Percentiles rank a stretch among this genome's conserved stretches.
Evolutionary conservation across 2,797 vertebrate genomes (phyloP).

Genomic region (Chaetophractus vellerosus): DNA sequence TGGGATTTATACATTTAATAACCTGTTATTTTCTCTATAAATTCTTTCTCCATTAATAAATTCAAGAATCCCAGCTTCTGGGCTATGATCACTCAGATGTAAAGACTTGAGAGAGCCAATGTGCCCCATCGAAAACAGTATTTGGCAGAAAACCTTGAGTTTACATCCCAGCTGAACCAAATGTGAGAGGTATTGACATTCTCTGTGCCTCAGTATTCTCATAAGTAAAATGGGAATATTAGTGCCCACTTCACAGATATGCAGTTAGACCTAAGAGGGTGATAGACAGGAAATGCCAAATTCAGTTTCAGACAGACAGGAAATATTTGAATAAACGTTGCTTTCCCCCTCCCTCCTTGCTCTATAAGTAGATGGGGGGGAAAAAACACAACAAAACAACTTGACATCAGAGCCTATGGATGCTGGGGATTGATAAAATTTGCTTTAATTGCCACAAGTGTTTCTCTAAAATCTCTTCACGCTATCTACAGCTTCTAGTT

Average conservation of each 20-base stretch:
- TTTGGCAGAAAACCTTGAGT: not conserved
- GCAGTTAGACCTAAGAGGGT: not conserved
- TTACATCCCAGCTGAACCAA: not conserved
- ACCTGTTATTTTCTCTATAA: not conserved
- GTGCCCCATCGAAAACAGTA: not conserved
- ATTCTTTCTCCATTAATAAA: not conserved
- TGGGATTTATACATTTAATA: not conserved
- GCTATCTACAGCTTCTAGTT: conserved; percentile 28
- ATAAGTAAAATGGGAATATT: conserved; percentile 23
- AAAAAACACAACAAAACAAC: not conserved
- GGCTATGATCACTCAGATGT: not conserved
- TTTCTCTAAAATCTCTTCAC: conserved; percentile 54
- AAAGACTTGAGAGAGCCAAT: not conserved
- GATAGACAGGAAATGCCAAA: not conserved
- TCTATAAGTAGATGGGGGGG: not conserved
- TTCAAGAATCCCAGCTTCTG: not conserved
- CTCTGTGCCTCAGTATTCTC: not conserved
- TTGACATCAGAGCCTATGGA: not conserved
- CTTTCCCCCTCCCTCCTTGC: not conserved
- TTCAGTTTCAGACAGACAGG: not conserved
- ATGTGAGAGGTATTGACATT: not conserved
- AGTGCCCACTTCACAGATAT: not conserved
- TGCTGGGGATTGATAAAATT: conserved; percentile 5
- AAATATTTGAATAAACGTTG: not conserved
- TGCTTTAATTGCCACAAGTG: conserved; percentile 17